Conservation (phyloP, 2,888 invertebrate genomes). For the Sphaerolaimus hirsutus region DNA sequence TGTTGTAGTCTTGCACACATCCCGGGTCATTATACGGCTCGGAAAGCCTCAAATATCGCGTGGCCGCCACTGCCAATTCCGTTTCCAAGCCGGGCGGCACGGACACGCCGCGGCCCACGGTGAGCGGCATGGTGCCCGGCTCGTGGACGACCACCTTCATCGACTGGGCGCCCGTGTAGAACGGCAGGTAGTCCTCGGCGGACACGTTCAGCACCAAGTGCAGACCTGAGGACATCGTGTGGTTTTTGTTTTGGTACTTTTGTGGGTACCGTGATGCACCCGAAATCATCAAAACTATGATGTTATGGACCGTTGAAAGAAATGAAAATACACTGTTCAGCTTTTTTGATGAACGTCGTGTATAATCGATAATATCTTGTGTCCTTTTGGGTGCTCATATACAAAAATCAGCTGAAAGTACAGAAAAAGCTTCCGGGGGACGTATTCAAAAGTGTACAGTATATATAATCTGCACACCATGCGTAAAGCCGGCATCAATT, state of each 20-base stretch:
- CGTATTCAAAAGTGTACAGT: too few species aligned
- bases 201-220: constrained; percentile 1
- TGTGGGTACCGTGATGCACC: neutral
- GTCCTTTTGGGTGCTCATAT: too few species aligned
- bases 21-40: constrained; percentile 3
- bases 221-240: neutral
- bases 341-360: too few species aligned
- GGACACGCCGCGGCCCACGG: neutral
- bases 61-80: neutral
- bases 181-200: constrained; percentile 2
- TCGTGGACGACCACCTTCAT: constrained; percentile 2
- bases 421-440: too few species aligned
- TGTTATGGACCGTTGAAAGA: neutral
- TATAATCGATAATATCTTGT: too few species aligned
- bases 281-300: neutral
- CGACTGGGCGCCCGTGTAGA: neutral
- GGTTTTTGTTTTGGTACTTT: too few species aligned
- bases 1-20: neutral
- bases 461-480: too few species aligned
- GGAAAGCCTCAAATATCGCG: neutral
- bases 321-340: too few species aligned
- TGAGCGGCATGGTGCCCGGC: constrained; percentile 1
- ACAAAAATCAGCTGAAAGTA: too few species aligned
- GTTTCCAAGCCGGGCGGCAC: constrained; percentile 1
- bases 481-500: too few species aligned